Evolutionary conservation across 2,113 vertebrate genomes (phyloP).

Genomic region (Hucho hucho): DNA sequence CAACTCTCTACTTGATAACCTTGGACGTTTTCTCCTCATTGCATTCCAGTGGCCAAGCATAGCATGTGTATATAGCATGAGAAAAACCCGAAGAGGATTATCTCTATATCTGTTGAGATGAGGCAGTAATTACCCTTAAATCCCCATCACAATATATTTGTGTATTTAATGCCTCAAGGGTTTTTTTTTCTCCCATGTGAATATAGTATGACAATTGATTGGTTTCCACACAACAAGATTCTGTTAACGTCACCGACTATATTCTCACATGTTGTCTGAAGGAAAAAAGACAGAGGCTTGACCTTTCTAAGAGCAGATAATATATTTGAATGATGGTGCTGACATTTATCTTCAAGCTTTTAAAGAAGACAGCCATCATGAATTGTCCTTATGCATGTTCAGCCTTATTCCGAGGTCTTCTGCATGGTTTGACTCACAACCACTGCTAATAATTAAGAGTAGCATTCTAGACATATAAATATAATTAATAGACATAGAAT

Average conservation of each 20-base stretch:
- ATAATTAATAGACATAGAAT: too few species aligned
- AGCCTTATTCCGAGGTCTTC: constrained; percentile 22
- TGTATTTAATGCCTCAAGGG: not conserved
- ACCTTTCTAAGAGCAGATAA: constrained; percentile 48
- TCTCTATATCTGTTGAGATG: not conserved
- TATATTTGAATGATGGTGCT: constrained; percentile 52
- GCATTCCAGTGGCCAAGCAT: constrained; percentile 19
- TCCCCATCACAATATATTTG: not conserved
- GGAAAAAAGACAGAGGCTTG: constrained; percentile 34
- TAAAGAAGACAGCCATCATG: constrained; percentile 30
- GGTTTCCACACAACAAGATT: not conserved
- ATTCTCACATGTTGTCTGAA: constrained; percentile 4
- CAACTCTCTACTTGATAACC: constrained; percentile 5
- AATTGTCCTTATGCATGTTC: not conserved
- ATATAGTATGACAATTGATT: not conserved
- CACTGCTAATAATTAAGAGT: too few species aligned
- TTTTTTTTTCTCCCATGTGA: not conserved
- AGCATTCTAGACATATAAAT: too few species aligned
- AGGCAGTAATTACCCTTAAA: not conserved
- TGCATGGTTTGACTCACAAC: not conserved
- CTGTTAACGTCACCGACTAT: not conserved
- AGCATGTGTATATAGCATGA: not conserved
- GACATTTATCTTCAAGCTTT: constrained; percentile 44
- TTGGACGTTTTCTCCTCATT: constrained; percentile 4
- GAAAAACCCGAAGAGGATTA: not conserved